Evolutionary conservation across 2,113 vertebrate genomes (phyloP).

Genomic region (Cepphus grylle): DNA sequence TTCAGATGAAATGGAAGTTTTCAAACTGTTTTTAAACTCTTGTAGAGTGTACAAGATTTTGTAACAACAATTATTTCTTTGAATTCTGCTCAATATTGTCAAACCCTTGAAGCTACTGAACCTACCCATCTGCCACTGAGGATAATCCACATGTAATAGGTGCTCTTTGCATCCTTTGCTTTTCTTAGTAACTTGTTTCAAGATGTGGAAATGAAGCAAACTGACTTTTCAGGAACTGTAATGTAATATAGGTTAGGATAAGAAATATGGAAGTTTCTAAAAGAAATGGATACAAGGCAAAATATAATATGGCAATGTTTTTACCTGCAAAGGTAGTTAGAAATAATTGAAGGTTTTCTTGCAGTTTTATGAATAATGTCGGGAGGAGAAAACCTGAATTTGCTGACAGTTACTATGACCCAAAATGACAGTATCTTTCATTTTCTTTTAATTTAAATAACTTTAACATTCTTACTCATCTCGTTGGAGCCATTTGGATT

Average conservation of each 20-base stretch:
- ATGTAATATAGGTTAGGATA: not conserved
- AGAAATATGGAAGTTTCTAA: not conserved
- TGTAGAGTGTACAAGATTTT: not conserved
- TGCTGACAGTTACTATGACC: not conserved
- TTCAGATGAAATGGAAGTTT: not conserved
- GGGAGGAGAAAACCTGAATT: not conserved
- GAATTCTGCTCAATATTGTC: not conserved
- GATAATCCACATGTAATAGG: not conserved
- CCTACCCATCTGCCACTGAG: not conserved
- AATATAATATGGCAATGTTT: not conserved
- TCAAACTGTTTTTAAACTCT: not conserved
- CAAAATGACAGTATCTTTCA: not conserved
- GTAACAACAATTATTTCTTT: not conserved
- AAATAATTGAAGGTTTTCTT: not conserved
- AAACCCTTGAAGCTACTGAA: not conserved
- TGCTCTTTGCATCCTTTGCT: not conserved
- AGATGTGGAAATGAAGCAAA: not conserved
- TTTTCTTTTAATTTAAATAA: constrained; percentile 9
- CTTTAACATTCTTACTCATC: not conserved
- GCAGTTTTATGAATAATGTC: not conserved
- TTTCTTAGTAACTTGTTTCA: not conserved
- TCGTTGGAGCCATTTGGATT: not conserved
- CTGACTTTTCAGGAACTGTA: not conserved
- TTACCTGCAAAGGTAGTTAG: not conserved
- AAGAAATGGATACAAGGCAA: not conserved